phyloP scores from a whole-genome alignment of 2,797 vertebrate species.

The Myripristis jacobus region DNA sequence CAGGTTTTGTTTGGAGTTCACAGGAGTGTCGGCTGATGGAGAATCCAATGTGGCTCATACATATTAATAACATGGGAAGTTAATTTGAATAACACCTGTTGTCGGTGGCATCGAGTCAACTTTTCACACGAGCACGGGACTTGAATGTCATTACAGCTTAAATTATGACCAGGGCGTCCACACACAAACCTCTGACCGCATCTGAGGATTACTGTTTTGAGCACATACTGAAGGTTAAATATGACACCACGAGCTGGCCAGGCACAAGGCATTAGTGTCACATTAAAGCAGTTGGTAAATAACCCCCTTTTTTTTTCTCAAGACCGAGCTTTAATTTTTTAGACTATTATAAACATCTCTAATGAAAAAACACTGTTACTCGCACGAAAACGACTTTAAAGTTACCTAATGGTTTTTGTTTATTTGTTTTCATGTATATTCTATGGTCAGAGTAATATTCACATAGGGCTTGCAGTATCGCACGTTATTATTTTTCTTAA shows the following conservation, averaged over 20 bases:
- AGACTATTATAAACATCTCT: too few relatives aligned
- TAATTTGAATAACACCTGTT: slow-evolving; percentile 77
- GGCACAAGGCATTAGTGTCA: not conserved
- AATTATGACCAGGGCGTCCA: slow-evolving; percentile 39
- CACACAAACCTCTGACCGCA: slow-evolving; percentile 42
- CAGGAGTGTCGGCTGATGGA: slow-evolving; percentile 24
- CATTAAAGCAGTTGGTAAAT: not conserved
- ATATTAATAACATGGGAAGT: slow-evolving; percentile 63
- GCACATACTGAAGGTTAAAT: not conserved
- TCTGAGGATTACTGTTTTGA: slow-evolving; percentile 8
- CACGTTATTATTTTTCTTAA: too few relatives aligned
- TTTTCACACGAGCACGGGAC: slow-evolving; percentile 52
- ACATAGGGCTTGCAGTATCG: too few relatives aligned
- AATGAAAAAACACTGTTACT: too few relatives aligned
- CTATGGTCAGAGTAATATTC: too few relatives aligned
- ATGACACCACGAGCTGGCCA: too few relatives aligned
- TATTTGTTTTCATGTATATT: too few relatives aligned
- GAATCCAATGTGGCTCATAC: slow-evolving; percentile 33
- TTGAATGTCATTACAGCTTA: slow-evolving; percentile 58
- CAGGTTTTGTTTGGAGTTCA: slow-evolving; percentile 32
- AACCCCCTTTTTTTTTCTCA: too few relatives aligned
- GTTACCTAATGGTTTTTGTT: too few relatives aligned
- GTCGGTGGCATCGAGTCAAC: slow-evolving; percentile 64
- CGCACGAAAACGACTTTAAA: too few relatives aligned
- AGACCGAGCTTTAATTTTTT: too few relatives aligned